These are phyloP conservation scores for Uromys caudimaculatus DNA, from an alignment of 2,797 vertebrate species.

Conservation along the genomic window DNA sequence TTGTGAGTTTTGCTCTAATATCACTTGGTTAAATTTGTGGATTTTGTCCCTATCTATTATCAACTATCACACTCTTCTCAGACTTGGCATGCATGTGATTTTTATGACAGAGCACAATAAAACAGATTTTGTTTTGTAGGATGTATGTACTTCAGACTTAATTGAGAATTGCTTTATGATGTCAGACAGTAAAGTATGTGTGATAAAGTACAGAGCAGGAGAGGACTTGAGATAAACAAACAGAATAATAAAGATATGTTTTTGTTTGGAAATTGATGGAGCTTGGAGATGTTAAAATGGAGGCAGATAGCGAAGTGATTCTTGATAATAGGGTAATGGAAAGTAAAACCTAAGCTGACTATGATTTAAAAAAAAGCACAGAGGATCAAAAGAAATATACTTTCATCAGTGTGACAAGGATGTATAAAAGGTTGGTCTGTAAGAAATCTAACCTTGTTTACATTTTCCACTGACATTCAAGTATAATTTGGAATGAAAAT, in stretches of 20 bases:
- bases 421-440: neutral
- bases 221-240: neutral
- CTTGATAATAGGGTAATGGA: neutral
- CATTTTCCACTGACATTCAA: neutral
- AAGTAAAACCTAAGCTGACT: neutral
- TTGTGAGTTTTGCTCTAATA: slow-evolving; percentile 69
- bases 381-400: neutral
- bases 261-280: slow-evolving; percentile 58
- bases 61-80: slow-evolving; percentile 75
- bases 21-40: slow-evolving; percentile 79
- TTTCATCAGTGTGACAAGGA: neutral
- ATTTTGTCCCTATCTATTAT: slow-evolving; percentile 80
- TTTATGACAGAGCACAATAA: slow-evolving; percentile 31
- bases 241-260: slow-evolving; percentile 34
- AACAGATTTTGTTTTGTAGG: slow-evolving; percentile 31
- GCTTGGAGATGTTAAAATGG: slow-evolving; percentile 26
- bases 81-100: slow-evolving; percentile 72
- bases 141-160: slow-evolving; percentile 45
- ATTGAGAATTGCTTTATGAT: slow-evolving; percentile 39
- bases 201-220: neutral
- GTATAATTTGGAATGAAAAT: neutral
- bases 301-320: neutral
- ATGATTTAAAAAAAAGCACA: neutral
- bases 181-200: neutral
- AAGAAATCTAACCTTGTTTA: neutral